A percentile compares a stretch with the other conserved stretches of the same genome.
Evolutionary conservation across 1,140 invertebrate genomes (phyloP).

Genomic region (Ptiloglossa arizonensis): DNA sequence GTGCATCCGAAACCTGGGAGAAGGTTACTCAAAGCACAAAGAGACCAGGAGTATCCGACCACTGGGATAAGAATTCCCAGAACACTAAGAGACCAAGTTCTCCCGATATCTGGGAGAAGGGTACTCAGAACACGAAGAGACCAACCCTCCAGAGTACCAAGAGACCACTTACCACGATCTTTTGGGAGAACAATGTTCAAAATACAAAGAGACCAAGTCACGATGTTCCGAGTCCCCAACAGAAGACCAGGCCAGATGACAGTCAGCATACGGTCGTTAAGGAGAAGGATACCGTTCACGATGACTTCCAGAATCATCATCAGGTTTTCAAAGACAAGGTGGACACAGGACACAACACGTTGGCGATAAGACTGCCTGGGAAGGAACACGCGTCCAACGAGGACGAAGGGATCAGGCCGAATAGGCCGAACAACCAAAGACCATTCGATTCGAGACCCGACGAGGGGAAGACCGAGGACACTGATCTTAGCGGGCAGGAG

Average conservation of each 20-base stretch:
- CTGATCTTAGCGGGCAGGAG: slow-evolving; percentile 74
- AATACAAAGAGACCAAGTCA: slow-evolving; percentile 60
- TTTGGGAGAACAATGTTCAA: not conserved
- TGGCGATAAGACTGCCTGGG: slow-evolving; percentile 72
- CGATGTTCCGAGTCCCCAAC: slow-evolving; percentile 47
- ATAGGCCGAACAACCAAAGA: slow-evolving; percentile 68
- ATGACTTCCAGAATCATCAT: slow-evolving; percentile 22
- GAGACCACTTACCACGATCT: not conserved
- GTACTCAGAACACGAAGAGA: slow-evolving; percentile 46
- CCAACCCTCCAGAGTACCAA: not conserved
- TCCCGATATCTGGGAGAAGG: slow-evolving; percentile 47
- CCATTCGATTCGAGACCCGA: slow-evolving; percentile 71
- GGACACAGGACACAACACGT: slow-evolving; percentile 69
- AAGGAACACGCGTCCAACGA: slow-evolving; percentile 72
- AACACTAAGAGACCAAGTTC: slow-evolving; percentile 52
- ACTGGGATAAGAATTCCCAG: slow-evolving; percentile 50
- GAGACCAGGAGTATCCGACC: slow-evolving; percentile 34
- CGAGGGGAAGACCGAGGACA: slow-evolving; percentile 67
- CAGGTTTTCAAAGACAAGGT: slow-evolving; percentile 76
- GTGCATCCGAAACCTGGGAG: slow-evolving; percentile 44
- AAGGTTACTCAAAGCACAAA: slow-evolving; percentile 54
- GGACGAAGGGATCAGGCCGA: slow-evolving; percentile 62
- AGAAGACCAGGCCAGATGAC: slow-evolving; percentile 66
- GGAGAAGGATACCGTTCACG: slow-evolving; percentile 38
- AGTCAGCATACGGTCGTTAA: slow-evolving; percentile 48